Base-by-base conservation (phyloP, 2,113 vertebrate species). In the Urocolius indicus region DNA sequence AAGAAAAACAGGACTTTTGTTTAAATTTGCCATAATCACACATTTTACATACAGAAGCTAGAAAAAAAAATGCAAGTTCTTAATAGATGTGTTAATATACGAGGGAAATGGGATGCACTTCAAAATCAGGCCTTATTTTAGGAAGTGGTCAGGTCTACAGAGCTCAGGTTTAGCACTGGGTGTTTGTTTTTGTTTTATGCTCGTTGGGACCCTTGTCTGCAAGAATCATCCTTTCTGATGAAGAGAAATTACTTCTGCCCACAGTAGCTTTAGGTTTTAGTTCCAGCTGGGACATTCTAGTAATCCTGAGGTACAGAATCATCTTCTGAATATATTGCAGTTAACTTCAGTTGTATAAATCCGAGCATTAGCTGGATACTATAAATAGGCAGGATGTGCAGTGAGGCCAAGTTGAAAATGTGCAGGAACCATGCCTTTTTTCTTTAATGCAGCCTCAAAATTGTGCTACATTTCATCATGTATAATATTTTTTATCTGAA, bases 361-460 rank as follows among this genome's bases (percentile, higher is more conserved):
- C 48, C 71, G 57, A 62, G 58, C 62, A 87, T 84, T 96, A 92
- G 61, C 68, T 86, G 80, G 61, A 69, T 95, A 34, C 87, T 96
- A 96, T 92, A 94, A 97, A 96, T 97, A 96, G 94, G 43, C 94
- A 94, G 81, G 89, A 89, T 91, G 84, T 94, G 45, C 89, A 86
- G 92, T 52, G 89, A 92, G n/a, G 95, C 96, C 94, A 95, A 94
- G 84, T 54, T 19, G 32, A 95, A 96, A 96, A 94, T 84, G 87
- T 87, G 84, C 89, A 96, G 69, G 65, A 94, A 84, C 36, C 9
- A 34, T 84, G 87, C 24, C 43, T 91, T 95, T 89, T 93, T 75
- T 84, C 76, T 93, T 93, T 84, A 90, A 74, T 43, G 19, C 34
- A 90, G 11, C 34, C 77, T 67, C 1, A 2, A 87, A 73, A 43